phyloP scores from a whole-genome alignment of 92 coral and sea anemone genomes.

The Meandrina meandrites region DNA sequence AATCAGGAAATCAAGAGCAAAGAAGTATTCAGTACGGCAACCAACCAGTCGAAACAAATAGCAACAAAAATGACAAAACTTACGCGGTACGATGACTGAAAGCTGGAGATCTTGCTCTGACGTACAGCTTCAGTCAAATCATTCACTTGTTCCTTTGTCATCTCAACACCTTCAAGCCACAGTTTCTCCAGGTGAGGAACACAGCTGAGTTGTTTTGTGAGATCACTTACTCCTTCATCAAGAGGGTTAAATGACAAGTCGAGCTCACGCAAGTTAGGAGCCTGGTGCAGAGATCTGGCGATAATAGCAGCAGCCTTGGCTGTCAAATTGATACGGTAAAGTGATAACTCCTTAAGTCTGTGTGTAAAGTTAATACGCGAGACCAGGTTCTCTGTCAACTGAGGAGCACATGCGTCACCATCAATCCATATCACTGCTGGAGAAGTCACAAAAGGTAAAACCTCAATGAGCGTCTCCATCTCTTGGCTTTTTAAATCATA shows the following conservation, averaged over 20 bases:
- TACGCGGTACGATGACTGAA: neutral
- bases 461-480: neutral
- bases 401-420: neutral
- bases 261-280: neutral
- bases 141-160: conserved; percentile 24
- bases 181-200: neutral
- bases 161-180: neutral
- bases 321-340: neutral
- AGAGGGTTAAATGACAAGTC: neutral
- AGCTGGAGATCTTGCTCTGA: neutral
- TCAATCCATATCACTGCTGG: fast-evolving
- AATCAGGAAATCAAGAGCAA: neutral
- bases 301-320: neutral
- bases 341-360: neutral
- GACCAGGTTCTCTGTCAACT: neutral
- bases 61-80: conserved; percentile 6
- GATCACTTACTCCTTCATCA: conserved; percentile 7
- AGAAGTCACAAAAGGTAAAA: neutral
- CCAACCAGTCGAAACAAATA: neutral
- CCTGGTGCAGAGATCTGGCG: conserved; percentile 11
- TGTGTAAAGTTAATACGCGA: neutral
- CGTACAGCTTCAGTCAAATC: conserved; percentile 14
- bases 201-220: conserved; percentile 4
- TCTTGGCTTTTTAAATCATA: neutral
- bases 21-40: neutral